Conservation (phyloP, 2,113 vertebrate species). For the Semnornis frantzii region DNA sequence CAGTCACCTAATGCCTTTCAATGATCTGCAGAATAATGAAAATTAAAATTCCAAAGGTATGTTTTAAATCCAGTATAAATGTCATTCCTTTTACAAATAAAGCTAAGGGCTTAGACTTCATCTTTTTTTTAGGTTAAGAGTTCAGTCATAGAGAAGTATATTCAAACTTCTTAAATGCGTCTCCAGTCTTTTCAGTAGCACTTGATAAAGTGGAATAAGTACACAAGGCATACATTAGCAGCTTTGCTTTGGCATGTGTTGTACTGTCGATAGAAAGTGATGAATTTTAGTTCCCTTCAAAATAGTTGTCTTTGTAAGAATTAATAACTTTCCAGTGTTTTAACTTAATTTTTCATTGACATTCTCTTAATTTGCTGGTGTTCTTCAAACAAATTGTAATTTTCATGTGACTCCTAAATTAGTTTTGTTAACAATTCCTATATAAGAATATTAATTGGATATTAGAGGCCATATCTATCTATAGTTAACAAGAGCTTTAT, state of each 20-base stretch:
- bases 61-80: background rate
- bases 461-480: conserved; percentile 26
- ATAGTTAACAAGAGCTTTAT: conserved; percentile 55
- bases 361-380: background rate
- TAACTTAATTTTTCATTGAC: background rate
- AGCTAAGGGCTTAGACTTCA: background rate
- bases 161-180: background rate
- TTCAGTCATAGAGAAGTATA: background rate
- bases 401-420: background rate
- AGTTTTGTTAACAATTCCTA: background rate
- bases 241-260: background rate
- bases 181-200: background rate
- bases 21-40: background rate
- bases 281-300: background rate
- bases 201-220: background rate
- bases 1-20: background rate
- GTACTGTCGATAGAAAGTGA: background rate
- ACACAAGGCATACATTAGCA: background rate
- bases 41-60: background rate
- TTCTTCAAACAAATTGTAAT: background rate
- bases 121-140: background rate
- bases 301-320: background rate
- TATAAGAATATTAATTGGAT: background rate
- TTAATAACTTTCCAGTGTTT: background rate
- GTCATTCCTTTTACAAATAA: background rate